phyloP scores from a whole-genome alignment of 2,113 vertebrate species.

The Anolis sagrei region DNA sequence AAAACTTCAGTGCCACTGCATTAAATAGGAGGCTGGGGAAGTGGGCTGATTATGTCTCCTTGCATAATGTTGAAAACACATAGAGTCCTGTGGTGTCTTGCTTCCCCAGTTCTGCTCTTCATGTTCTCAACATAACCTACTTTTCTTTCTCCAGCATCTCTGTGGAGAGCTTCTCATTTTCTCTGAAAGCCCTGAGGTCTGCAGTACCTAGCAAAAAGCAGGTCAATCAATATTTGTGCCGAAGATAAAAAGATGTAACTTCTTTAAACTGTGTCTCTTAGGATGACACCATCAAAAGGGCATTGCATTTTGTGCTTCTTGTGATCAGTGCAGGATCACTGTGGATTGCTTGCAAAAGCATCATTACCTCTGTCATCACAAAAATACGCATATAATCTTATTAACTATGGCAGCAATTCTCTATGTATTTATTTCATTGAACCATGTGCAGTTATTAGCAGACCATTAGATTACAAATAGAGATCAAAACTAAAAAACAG shows the following conservation, averaged over 20 bases:
- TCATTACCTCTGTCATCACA: slow-evolving; percentile 32
- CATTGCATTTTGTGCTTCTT: not conserved
- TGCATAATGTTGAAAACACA: slow-evolving; percentile 11
- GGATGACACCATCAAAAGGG: not conserved
- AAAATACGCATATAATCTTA: slow-evolving; percentile 52
- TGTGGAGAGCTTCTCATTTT: slow-evolving; percentile 46
- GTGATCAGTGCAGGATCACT: not conserved
- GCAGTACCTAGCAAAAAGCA: slow-evolving; percentile 4
- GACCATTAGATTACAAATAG: slow-evolving; percentile 17
- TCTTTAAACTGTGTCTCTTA: slow-evolving; percentile 46
- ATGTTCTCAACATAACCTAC: slow-evolving; percentile 33
- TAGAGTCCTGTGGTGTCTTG: not conserved
- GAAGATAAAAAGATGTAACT: slow-evolving; percentile 46
- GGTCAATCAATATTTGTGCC: slow-evolving; percentile 53
- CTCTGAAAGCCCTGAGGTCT: slow-evolving; percentile 13
- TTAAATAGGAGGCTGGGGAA: slow-evolving; percentile 6
- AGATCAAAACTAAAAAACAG: slow-evolving; percentile 24
- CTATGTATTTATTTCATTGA: not conserved
- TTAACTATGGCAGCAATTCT: not conserved
- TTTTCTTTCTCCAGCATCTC: slow-evolving; percentile 42
- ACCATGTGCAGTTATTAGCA: not conserved
- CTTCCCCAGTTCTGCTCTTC: not conserved
- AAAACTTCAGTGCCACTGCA: slow-evolving; percentile 3
- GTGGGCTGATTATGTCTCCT: slow-evolving; percentile 4
- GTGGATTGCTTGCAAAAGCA: not conserved